phyloP scores from a whole-genome alignment of 2,797 vertebrate species.

The Salarias fasciatus region DNA sequence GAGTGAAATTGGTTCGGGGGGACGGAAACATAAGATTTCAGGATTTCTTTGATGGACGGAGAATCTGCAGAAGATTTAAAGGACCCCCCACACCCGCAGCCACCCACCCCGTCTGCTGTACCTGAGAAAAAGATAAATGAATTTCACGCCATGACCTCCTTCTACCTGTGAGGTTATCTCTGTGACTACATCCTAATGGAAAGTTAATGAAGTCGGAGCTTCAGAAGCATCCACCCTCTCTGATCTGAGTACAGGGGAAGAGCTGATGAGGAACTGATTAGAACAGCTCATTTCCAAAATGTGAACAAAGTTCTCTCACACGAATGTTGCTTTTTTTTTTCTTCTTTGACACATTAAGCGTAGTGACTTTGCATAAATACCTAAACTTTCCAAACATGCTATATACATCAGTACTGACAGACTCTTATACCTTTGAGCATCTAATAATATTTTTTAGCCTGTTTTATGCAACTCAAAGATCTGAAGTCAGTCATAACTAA shows the following conservation, averaged over 20 bases:
- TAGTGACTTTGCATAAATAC: no score
- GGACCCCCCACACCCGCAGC: constrained; percentile 2
- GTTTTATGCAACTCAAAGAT: no score
- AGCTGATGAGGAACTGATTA: constrained; percentile 11
- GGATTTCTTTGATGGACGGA: constrained; percentile 1
- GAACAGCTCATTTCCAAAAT: no score
- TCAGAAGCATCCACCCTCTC: constrained; percentile 5
- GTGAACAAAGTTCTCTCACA: no score
- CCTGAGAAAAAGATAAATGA: neutral
- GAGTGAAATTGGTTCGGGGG: constrained; percentile 5
- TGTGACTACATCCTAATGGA: neutral
- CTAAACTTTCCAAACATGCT: no score
- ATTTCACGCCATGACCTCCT: constrained; percentile 23
- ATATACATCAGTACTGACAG: no score
- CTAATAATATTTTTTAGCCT: no score
- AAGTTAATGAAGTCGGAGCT: constrained; percentile 44
- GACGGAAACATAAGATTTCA: neutral
- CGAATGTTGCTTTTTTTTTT: no score
- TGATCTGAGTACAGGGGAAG: constrained; percentile 13
- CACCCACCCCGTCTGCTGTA: constrained; percentile 13
- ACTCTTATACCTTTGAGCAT: no score
- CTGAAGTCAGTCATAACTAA: no score
- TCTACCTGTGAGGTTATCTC: constrained; percentile 48
- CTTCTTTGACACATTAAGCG: no score
- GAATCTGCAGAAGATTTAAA: neutral